Conservation (phyloP, 2,113 vertebrate genomes). For the Scomber colias region DNA sequence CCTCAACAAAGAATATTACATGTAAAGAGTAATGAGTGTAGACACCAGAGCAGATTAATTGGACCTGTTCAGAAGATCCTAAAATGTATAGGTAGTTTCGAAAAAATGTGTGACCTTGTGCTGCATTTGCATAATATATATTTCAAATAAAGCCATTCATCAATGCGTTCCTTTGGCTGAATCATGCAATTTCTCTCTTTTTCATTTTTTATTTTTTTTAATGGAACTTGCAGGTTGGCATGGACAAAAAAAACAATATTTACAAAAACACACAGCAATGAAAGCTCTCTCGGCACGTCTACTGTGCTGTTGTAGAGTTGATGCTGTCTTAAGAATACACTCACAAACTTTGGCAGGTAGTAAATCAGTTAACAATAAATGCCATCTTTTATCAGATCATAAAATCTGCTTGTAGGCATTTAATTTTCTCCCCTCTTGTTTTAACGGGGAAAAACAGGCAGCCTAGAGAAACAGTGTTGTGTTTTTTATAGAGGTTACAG, state of each 20-base stretch:
- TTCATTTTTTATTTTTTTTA: slow-evolving; percentile 23
- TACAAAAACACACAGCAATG: slow-evolving; percentile 45
- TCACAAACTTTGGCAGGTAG: slow-evolving; percentile 81
- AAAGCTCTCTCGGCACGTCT: slow-evolving; percentile 70
- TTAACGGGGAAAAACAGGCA: slow-evolving; percentile 77
- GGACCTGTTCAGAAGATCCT: neutral
- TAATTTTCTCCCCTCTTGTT: slow-evolving; percentile 79
- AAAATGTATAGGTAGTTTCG: neutral
- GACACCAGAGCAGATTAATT: slow-evolving; percentile 20
- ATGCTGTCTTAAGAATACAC: slow-evolving; percentile 73
- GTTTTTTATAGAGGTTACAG: slow-evolving; percentile 79
- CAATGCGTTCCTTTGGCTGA: neutral
- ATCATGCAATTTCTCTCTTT: neutral
- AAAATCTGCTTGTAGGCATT: slow-evolving; percentile 85
- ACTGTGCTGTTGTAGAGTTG: slow-evolving; percentile 60
- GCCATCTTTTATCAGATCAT: slow-evolving; percentile 86
- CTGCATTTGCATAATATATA: neutral
- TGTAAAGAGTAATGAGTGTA: slow-evolving; percentile 29
- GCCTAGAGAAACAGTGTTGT: slow-evolving; percentile 75
- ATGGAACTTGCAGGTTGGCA: slow-evolving; percentile 47
- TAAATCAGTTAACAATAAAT: slow-evolving; percentile 86
- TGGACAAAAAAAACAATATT: slow-evolving; percentile 54
- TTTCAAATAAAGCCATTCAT: slow-evolving; percentile 6
- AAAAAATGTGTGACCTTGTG: neutral
- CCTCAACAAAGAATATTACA: slow-evolving; percentile 31